Percentiles rank a stretch among this genome's conserved stretches.
Evolutionary conservation across 1,140 invertebrate genomes (phyloP).

Genomic region (Drosophila navojoa): DNA sequence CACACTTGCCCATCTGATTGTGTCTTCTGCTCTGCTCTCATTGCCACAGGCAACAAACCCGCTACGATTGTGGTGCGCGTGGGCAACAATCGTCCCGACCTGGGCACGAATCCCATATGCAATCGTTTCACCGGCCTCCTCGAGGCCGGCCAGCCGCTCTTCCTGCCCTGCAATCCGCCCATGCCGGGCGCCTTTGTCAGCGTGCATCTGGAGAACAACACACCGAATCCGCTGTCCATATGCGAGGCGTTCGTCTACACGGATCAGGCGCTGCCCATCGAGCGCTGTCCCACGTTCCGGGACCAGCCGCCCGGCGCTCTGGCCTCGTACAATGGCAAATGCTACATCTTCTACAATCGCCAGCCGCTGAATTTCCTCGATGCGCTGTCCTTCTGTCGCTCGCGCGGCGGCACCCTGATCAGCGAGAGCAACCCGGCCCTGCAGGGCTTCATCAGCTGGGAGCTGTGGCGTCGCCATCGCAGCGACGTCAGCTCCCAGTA

Average conservation of each 20-base stretch:
- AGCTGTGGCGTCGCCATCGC: slow-evolving; percentile 94
- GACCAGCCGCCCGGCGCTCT: slow-evolving; percentile 96
- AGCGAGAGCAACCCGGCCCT: slow-evolving; percentile 97
- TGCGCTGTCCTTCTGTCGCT: slow-evolving; percentile 91
- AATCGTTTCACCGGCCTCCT: slow-evolving; percentile 94
- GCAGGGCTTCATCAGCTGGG: slow-evolving; percentile 97
- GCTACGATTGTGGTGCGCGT: slow-evolving; percentile 95
- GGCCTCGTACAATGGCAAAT: slow-evolving; percentile 97
- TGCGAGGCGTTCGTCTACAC: slow-evolving; percentile 98
- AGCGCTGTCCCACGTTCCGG: slow-evolving; percentile 95
- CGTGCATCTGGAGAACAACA: slow-evolving; percentile 92
- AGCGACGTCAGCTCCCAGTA: slow-evolving; percentile 96
- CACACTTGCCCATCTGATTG: neutral
- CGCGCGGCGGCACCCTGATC: slow-evolving; percentile 92
- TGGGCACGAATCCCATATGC: slow-evolving; percentile 96
- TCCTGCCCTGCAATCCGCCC: slow-evolving; percentile 96
- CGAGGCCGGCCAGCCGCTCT: slow-evolving; percentile 95
- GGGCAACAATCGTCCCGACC: slow-evolving; percentile 96
- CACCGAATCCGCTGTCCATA: slow-evolving; percentile 91
- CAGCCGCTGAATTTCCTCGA: slow-evolving; percentile 93
- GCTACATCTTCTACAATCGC: slow-evolving; percentile 97
- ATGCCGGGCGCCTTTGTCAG: slow-evolving; percentile 98
- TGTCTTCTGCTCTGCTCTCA: neutral
- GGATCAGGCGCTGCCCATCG: slow-evolving; percentile 96
- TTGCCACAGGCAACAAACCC: slow-evolving; percentile 86